Evolutionary conservation across 2,888 invertebrate genomes (phyloP).

Genomic region (Mactromeris polynyma): DNA sequence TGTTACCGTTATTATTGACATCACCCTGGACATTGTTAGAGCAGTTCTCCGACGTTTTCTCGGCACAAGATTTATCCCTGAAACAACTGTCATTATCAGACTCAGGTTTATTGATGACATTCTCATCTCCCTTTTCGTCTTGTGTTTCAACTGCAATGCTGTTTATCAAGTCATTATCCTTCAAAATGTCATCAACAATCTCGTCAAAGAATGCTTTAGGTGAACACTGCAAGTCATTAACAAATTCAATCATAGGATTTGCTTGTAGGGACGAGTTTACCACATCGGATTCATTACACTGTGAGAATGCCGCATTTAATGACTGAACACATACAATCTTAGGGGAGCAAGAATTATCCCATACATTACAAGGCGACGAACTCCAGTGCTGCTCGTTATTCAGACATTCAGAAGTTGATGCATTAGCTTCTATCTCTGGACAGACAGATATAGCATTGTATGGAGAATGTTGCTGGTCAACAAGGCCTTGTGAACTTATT

Average conservation of each 20-base stretch:
- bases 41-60: background rate
- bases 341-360: background rate
- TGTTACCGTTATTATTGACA: background rate
- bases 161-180: constrained; percentile 10
- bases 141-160: background rate
- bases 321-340: background rate
- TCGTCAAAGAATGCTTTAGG: constrained; percentile 33
- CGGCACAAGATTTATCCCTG: background rate
- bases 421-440: background rate
- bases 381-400: background rate
- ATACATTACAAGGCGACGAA: background rate
- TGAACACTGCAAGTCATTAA: background rate
- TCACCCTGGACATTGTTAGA: too few species aligned
- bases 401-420: background rate
- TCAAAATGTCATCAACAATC: constrained; percentile 9
- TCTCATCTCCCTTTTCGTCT: background rate
- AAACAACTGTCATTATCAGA: background rate
- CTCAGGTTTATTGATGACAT: background rate
- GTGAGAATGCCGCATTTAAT: background rate
- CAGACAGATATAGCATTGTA: too few species aligned
- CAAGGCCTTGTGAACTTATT: background rate
- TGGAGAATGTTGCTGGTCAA: background rate
- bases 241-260: background rate
- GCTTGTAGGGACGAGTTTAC: background rate
- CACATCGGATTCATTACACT: background rate